Conservation (phyloP, 1,140 invertebrate genomes). For the Harlomillsia oculata region DNA sequence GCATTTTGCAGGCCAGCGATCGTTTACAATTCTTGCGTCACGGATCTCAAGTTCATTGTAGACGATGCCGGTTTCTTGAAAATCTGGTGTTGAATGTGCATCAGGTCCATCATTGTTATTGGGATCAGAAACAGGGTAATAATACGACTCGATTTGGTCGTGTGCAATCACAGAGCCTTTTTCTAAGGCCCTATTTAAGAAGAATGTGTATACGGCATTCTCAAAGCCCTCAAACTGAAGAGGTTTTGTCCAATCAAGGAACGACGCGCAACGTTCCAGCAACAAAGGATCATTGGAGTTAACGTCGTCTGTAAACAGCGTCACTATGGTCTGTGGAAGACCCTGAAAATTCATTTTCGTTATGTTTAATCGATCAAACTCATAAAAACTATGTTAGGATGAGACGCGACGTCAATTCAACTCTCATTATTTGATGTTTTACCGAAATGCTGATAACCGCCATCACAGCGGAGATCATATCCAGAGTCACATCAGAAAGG, state of each 20-base stretch:
- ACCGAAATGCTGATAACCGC: too few relatives aligned
- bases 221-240: conserved; percentile 21
- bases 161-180: neutral
- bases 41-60: too few relatives aligned
- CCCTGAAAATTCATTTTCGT: neutral
- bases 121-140: neutral
- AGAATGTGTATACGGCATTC: neutral
- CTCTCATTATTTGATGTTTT: too few relatives aligned
- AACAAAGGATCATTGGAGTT: neutral
- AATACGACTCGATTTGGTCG: conserved; percentile 12
- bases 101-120: neutral
- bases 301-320: too few relatives aligned
- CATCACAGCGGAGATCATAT: too few relatives aligned
- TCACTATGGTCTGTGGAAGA: conserved; percentile 10
- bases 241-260: conserved; percentile 7
- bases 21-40: conserved; percentile 2
- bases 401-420: too few relatives aligned
- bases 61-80: neutral
- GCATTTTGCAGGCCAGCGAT: conserved; percentile 6
- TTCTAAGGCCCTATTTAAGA: neutral
- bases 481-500: too few relatives aligned
- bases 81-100: neutral
- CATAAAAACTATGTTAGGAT: too few relatives aligned
- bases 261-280: neutral
- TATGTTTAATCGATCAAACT: neutral